These are phyloP conservation scores for Lophura nycthemera DNA, from an alignment of 2,113 vertebrate genomes.

Conservation along the genomic window DNA sequence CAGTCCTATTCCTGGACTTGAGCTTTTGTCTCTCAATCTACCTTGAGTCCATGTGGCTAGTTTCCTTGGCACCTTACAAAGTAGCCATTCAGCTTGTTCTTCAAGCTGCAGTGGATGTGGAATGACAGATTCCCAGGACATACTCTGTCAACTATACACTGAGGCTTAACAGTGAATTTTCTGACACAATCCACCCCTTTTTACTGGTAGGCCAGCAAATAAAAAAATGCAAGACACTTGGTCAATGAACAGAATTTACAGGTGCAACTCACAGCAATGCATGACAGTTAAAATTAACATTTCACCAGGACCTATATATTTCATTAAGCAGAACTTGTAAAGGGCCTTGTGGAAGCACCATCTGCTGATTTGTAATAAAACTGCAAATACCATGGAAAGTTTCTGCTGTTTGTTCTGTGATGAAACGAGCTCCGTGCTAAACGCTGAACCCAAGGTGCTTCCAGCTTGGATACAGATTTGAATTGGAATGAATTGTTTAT, in stretches of 20 bases:
- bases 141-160: neutral
- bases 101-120: neutral
- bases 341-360: constrained; percentile 11
- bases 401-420: neutral
- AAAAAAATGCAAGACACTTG: neutral
- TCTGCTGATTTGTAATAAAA: constrained; percentile 46
- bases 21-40: neutral
- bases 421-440: neutral
- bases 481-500: neutral
- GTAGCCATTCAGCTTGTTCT: neutral
- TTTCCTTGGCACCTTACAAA: neutral
- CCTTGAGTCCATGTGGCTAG: neutral
- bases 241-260: neutral
- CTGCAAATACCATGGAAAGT: neutral
- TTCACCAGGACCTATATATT: constrained; percentile 6
- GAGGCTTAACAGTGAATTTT: neutral
- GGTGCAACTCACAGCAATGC: neutral
- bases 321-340: constrained; percentile 7
- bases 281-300: constrained; percentile 21
- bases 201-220: neutral
- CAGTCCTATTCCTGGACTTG: neutral
- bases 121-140: neutral
- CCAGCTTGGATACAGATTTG: constrained; percentile 18
- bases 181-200: neutral
- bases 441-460: neutral